Percentiles rank a stretch among this genome's conserved stretches.
Conservation (phyloP, 2,113 vertebrate species). For the Eclectus roratus region DNA sequence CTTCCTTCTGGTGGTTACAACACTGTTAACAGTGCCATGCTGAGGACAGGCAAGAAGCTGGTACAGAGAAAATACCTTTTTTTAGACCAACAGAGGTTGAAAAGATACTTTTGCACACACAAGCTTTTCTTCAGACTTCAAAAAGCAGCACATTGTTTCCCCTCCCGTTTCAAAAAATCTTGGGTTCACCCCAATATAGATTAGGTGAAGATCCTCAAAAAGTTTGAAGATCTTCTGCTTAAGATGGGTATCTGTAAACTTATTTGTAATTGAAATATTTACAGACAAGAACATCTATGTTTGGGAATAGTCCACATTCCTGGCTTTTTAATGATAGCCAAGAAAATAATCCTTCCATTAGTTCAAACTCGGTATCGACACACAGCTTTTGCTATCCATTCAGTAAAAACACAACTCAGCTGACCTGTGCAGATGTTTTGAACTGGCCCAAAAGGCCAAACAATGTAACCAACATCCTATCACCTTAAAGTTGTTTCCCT, state of each 20-base stretch:
- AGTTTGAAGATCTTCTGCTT: not conserved
- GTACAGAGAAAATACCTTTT: not conserved
- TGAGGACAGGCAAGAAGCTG: not conserved
- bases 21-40: not conserved
- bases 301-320: not conserved
- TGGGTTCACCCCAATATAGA: not conserved
- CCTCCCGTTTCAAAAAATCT: not conserved
- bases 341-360: not conserved
- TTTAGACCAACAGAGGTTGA: not conserved
- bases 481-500: not conserved
- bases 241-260: not conserved
- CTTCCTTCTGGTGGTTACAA: not conserved
- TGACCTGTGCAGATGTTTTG: not conserved
- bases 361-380: not conserved
- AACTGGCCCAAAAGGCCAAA: constrained; percentile 1
- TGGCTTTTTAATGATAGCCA: not conserved
- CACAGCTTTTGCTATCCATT: not conserved
- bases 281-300: not conserved
- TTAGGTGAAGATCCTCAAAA: not conserved
- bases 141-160: not conserved
- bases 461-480: not conserved
- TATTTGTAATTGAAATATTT: not conserved
- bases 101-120: not conserved
- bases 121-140: not conserved
- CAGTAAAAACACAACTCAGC: not conserved